phyloP scores from a whole-genome alignment of 64 coral and sea anemone genomes.

The Dendrophyllia cribrosa region DNA sequence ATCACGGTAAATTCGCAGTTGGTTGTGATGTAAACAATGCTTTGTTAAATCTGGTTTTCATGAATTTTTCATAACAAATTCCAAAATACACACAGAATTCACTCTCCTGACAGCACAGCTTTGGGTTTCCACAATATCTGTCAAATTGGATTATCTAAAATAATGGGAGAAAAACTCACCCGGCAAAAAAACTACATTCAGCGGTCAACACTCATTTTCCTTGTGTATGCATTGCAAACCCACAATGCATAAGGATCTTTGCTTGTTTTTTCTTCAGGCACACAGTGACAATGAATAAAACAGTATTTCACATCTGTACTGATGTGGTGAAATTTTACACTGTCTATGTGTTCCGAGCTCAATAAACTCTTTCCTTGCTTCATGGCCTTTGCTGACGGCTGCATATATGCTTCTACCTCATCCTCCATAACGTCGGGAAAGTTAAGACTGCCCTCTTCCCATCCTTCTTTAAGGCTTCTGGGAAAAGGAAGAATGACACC shows the following conservation, averaged over 20 bases:
- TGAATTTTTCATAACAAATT: constrained; percentile 15
- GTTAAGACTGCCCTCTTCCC: constrained; percentile 23
- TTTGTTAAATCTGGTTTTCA: too few relatives aligned
- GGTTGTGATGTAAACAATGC: constrained; percentile 5
- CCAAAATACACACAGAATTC: constrained; percentile 40
- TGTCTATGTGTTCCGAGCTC: neutral
- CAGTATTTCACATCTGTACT: constrained; percentile 51
- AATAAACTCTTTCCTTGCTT: constrained; percentile 37
- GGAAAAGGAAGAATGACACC: constrained; percentile 18
- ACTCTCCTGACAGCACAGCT: neutral
- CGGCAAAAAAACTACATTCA: constrained; percentile 21
- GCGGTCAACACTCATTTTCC: constrained; percentile 10
- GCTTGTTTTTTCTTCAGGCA: constrained; percentile 35
- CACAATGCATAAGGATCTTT: constrained; percentile 9
- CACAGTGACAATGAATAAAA: constrained; percentile 32
- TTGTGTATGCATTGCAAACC: constrained; percentile 41
- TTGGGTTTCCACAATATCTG: neutral
- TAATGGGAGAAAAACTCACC: constrained; percentile 4
- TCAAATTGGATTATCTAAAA: neutral
- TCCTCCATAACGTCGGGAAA: constrained; percentile 31
- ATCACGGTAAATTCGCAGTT: neutral
- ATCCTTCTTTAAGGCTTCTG: neutral
- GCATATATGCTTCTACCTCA: constrained; percentile 19
- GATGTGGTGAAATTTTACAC: constrained; percentile 35
- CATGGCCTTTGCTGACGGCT: constrained; percentile 31